Conservation (phyloP, 2,113 vertebrate genomes). For the Orthonyx spaldingii region DNA sequence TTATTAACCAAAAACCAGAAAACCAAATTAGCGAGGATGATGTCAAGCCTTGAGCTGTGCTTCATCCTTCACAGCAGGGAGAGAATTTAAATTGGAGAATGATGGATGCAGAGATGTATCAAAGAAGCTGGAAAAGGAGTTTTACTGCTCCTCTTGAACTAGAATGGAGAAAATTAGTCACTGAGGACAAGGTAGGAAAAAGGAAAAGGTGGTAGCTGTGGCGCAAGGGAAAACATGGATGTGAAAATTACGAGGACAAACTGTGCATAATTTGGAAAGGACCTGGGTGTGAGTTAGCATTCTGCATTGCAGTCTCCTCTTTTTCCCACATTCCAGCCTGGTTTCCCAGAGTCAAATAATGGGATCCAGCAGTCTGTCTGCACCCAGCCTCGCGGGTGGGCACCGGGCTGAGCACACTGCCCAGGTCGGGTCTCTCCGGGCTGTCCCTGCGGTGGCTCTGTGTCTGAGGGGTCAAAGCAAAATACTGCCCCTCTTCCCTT, state of each 20-base stretch:
- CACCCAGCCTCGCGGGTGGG: not conserved
- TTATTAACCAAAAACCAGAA: not conserved
- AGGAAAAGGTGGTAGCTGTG: not conserved
- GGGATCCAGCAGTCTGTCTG: not conserved
- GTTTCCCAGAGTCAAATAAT: not conserved
- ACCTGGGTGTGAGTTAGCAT: not conserved
- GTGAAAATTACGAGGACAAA: not conserved
- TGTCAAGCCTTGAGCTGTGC: not conserved
- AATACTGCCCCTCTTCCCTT: not conserved
- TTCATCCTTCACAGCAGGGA: not conserved
- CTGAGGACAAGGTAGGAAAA: not conserved
- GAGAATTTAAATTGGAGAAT: not conserved
- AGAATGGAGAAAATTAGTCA: not conserved
- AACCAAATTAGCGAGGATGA: not conserved
- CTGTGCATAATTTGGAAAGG: not conserved
- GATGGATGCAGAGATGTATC: not conserved
- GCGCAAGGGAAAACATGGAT: not conserved
- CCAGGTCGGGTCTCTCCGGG: fast-evolving
- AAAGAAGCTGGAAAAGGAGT: not conserved
- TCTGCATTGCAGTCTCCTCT: not conserved
- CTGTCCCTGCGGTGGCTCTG: not conserved
- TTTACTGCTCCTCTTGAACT: not conserved
- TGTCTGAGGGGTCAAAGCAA: not conserved
- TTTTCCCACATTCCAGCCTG: not conserved
- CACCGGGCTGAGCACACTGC: not conserved